A percentile compares a stretch with the other conserved stretches of the same genome.
Conservation (phyloP, 2,113 vertebrate genomes). For the Eulacestoma nigropectus region DNA sequence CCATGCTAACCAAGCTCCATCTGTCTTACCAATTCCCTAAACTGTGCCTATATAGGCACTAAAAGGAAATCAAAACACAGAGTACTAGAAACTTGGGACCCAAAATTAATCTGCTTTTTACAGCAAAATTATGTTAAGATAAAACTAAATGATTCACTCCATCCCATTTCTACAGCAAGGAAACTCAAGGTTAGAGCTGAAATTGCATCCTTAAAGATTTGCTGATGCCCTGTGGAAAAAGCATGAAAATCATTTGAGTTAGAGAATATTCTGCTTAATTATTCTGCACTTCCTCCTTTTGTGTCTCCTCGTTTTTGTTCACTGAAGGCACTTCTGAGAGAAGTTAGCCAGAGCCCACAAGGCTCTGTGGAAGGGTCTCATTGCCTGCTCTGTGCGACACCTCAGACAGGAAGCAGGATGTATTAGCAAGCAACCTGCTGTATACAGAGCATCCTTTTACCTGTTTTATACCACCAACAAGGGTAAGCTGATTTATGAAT, state of each 20-base stretch:
- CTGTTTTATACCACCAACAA: neutral
- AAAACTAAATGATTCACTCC: constrained; percentile 12
- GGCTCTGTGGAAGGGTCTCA: neutral
- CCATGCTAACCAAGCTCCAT: constrained; percentile 21
- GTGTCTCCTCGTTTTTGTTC: neutral
- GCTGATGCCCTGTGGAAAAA: constrained; percentile 16
- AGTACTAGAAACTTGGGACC: constrained; percentile 44
- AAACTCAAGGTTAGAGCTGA: constrained; percentile 47
- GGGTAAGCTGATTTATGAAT: neutral
- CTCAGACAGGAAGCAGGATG: neutral
- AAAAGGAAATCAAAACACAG: constrained; percentile 44
- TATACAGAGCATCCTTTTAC: neutral
- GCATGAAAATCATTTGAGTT: neutral
- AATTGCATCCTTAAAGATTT: constrained; percentile 11
- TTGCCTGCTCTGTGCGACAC: accelerated
- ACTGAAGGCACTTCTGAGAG: neutral
- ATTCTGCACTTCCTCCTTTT: neutral
- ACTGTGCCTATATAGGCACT: constrained; percentile 25
- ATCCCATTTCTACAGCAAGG: neutral
- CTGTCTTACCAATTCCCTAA: constrained; percentile 46
- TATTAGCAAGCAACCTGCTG: neutral
- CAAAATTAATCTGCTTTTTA: constrained; percentile 41
- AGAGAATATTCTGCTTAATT: constrained; percentile 27
- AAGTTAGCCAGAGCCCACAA: neutral
- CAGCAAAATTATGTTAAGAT: constrained; percentile 41